A percentile compares a stretch with the other conserved stretches of the same genome.
Evolutionary conservation across 2,888 invertebrate species (phyloP).

Genomic region (Holacanthella duospinosa): DNA sequence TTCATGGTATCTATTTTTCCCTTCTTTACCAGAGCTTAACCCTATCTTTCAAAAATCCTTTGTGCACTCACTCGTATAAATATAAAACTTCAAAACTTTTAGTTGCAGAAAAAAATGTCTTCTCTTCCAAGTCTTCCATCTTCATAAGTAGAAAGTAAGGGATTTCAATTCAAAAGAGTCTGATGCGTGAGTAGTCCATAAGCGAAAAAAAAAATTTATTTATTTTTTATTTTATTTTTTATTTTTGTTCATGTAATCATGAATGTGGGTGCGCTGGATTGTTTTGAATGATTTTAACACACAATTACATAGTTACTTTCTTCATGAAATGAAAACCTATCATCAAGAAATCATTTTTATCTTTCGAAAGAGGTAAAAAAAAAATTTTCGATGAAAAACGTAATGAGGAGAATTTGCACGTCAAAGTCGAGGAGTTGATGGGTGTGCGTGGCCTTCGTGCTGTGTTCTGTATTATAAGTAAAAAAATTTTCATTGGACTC

Average conservation of each 20-base stretch:
- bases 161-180: too few species aligned
- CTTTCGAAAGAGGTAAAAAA: background rate
- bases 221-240: too few species aligned
- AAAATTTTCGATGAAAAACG: background rate
- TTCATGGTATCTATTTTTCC: background rate
- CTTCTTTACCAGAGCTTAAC: conserved; percentile 15
- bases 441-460: background rate
- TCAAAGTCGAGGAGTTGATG: background rate
- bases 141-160: too few species aligned
- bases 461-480: too few species aligned
- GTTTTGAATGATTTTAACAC: too few species aligned
- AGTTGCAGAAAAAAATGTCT: too few species aligned
- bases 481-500: background rate
- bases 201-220: too few species aligned
- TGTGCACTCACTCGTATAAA: background rate
- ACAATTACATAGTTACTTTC: conserved; percentile 23
- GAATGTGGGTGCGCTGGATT: background rate
- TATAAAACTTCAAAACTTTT: background rate
- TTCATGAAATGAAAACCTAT: conserved; percentile 18
- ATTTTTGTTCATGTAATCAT: too few species aligned
- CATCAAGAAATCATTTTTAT: conserved; percentile 3
- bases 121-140: background rate
- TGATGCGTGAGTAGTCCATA: too few species aligned
- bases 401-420: background rate
- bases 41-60: too few species aligned